Base-by-base conservation (phyloP, 2,113 vertebrate species). In the Scophthalmus maximus region DNA sequence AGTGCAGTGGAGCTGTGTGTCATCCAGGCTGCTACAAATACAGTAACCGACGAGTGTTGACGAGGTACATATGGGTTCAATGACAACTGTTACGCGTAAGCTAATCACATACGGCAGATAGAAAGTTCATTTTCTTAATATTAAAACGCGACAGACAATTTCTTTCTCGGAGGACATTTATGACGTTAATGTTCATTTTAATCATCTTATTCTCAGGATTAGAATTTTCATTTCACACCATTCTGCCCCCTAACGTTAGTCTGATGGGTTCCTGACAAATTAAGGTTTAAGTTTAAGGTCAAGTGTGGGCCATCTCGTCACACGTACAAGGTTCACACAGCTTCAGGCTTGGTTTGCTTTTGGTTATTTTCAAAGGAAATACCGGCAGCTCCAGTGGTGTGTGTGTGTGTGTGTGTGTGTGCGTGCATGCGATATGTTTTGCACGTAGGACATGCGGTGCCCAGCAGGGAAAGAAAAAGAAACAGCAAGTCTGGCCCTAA, bases 51-150 rank as follows among this genome's bases (percentile, higher is more conserved):
- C 53, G 64, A 79, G 38, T 70, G 69, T 64, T 83, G 75, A 86
- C 83, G 57, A 72, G 72, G 52, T 68, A 64, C 84, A 89, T 36
- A 83, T 87, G 87, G 64, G 38, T 49, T 67, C 26, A 68, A 57
- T 79, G 51, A 76, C 64, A 81, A 72, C 58, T 75, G 50, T 49
- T 67, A 25, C 18, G 18, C 40, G 36, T 67, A 52, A 68, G 62
- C 71, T 66, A 56, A 71, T 78, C 26, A 62, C 20, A 27, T 53
- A 58, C 47, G 42, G 18, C n/a, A 38, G 60, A 73, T 50, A 55
- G 56, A n/a, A 30, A 32, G 56, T 68, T 68, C 20, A 71, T 67
- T 67, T 60, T n/a, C 10, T 52, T 42, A 44, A 58, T 22, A 64
- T 26, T 30, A 1, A n/a, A 34, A 25, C 47, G 58, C 47, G 36